Conservation (phyloP, 1,140 invertebrate species). For the Telenomus remus region DNA sequence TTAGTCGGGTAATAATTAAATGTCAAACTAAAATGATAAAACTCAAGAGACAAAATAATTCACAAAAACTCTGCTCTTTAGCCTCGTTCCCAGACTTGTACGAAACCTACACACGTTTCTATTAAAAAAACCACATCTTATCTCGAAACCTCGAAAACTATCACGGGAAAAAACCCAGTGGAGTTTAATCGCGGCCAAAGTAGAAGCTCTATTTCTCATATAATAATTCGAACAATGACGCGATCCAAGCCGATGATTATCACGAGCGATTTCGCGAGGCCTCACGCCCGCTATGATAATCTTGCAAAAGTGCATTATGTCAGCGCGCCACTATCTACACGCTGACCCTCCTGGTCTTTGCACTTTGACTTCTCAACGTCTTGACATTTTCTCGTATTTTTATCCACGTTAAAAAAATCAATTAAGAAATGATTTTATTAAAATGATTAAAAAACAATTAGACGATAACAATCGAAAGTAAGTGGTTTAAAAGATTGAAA, state of each 20-base stretch:
- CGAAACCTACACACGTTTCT: not conserved
- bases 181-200: not conserved
- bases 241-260: not conserved
- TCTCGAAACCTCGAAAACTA: not conserved
- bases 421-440: too few species aligned
- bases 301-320: constrained; percentile 1
- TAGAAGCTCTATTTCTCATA: not conserved
- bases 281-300: not conserved
- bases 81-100: too few species aligned
- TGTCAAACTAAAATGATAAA: too few species aligned
- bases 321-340: not conserved
- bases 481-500: too few species aligned
- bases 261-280: not conserved
- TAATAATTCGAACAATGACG: constrained; percentile 3
- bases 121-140: constrained; percentile 1
- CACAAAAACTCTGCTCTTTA: too few species aligned
- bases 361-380: not conserved
- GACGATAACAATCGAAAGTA: too few species aligned
- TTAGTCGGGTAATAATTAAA: too few species aligned
- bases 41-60: too few species aligned
- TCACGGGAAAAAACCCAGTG: too few species aligned
- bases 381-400: not conserved
- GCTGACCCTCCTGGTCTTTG: not conserved
- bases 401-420: too few species aligned
- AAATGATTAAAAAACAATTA: too few species aligned